Percentiles rank a stretch among this genome's conserved stretches.
These are phyloP conservation scores for Grus americana DNA, from an alignment of 2,113 vertebrate species.

Conservation along the genomic window DNA sequence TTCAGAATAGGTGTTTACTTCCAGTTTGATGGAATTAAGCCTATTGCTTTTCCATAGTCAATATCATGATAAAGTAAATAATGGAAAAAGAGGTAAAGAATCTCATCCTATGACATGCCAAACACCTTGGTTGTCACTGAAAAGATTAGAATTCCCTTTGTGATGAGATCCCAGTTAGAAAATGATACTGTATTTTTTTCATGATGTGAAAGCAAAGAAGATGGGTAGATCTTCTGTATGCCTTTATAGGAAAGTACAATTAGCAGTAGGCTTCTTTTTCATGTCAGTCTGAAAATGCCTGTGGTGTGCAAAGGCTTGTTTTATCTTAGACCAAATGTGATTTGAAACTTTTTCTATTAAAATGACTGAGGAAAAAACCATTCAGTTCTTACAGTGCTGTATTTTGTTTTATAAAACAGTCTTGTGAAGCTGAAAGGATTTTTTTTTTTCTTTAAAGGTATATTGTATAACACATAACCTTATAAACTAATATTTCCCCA, in stretches of 20 bases:
- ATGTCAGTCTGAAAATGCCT: neutral
- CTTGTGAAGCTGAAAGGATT: neutral
- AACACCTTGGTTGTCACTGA: neutral
- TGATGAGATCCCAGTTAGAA: neutral
- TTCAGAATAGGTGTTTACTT: neutral
- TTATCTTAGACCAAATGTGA: neutral
- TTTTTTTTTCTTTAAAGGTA: neutral
- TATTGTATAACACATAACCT: neutral
- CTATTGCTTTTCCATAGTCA: neutral
- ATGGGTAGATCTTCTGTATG: neutral
- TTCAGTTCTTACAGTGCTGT: neutral
- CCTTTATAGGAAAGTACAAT: neutral
- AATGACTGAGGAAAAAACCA: neutral
- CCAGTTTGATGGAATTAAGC: neutral
- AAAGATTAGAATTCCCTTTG: neutral
- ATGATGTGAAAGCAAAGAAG: neutral
- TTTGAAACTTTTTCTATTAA: neutral
- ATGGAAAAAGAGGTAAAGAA: neutral
- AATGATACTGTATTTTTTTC: neutral
- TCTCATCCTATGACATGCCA: accelerated
- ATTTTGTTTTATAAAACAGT: neutral
- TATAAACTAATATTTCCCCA: neutral
- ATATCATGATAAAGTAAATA: neutral
- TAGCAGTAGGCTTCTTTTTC: neutral
- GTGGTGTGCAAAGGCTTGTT: neutral